A percentile compares a stretch with the other conserved stretches of the same genome.
phyloP scores from a whole-genome alignment of 2,797 vertebrate species.

The Heliangelus exortis region DNA sequence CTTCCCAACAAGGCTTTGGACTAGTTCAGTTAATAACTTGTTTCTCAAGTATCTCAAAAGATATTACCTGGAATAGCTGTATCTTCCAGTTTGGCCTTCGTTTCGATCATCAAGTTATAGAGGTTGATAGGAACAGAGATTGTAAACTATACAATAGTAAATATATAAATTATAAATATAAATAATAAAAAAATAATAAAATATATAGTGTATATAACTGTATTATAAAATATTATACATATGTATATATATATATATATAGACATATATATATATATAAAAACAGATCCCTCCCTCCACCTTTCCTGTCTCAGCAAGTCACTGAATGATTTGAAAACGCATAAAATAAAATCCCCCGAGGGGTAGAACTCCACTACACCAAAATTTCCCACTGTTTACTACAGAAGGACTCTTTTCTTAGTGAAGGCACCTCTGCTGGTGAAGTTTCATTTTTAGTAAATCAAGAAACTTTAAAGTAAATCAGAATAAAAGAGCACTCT shows the following conservation, averaged over 20 bases:
- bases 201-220: not conserved
- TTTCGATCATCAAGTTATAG: slow-evolving; percentile 17
- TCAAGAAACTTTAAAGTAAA: not conserved
- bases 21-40: not conserved
- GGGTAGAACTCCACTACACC: not conserved
- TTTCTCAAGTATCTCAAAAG: not conserved
- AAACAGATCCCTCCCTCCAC: slow-evolving; percentile 26
- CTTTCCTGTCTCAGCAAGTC: not conserved
- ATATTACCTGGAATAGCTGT: not conserved
- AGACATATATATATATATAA: too few relatives aligned
- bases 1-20: not conserved
- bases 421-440: not conserved
- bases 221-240: too few relatives aligned
- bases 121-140: slow-evolving; percentile 28
- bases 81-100: not conserved
- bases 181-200: too few relatives aligned
- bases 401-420: not conserved
- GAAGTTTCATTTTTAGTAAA: not conserved
- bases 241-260: too few relatives aligned
- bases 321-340: slow-evolving; percentile 15
- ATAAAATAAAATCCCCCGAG: slow-evolving; percentile 8
- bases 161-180: too few relatives aligned
- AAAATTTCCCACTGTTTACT: not conserved
- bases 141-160: not conserved
- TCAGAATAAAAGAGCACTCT: not conserved